Evolutionary conservation across 2,113 vertebrate genomes (phyloP), one percentile per base, ranked within the genome.

Genomic region (Platichthys stellatus): DNA sequence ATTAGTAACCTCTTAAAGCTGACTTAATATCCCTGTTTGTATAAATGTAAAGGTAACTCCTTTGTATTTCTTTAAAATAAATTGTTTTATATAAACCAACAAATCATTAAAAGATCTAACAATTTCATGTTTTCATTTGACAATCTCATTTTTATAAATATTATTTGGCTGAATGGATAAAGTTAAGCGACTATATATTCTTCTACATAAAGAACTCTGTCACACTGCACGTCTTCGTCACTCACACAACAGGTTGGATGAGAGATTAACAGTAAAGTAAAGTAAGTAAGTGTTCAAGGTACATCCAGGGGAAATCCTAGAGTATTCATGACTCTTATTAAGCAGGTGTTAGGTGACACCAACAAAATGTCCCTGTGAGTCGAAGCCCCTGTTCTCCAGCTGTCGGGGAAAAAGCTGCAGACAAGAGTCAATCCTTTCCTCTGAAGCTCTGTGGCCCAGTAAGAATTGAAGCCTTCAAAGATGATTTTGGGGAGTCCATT

Each of bases 311-410:
- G 23, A 63, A 38, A 71, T 31, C 28, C 28, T 31, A 0, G 53
- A 59, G 53, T 62, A 20, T 72, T 80, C 69, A 45, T 40, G 12
- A n/a, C 72, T 54, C 80, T 61, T 72, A 71, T 80, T 80, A 82
- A 71, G 62, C 43, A 69, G 64, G 69, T 68, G 57, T 72, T 71
- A 61, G 78, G 67, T 47, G 54, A 85, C 65, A 67, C 72, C 73
- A 56, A 72, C 35, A 43, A 72, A 71, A 77, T 17, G 12, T 68
- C 47, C 57, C 58, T 54, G 13, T 45, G 77, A 65, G 28, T 40
- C 56, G 64, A 64, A 40, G 49, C 18, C 70, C 61, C 28, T 76
- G 68, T 24, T 26, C 70, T 71, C 43, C 43, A 4, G 13, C 65
- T 6, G 20, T 66, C 60, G 59, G 31, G 72, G 57, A 78, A 88